Evolutionary conservation across 2,888 invertebrate genomes (phyloP).

Genomic region (Epinotia brunnichana): DNA sequence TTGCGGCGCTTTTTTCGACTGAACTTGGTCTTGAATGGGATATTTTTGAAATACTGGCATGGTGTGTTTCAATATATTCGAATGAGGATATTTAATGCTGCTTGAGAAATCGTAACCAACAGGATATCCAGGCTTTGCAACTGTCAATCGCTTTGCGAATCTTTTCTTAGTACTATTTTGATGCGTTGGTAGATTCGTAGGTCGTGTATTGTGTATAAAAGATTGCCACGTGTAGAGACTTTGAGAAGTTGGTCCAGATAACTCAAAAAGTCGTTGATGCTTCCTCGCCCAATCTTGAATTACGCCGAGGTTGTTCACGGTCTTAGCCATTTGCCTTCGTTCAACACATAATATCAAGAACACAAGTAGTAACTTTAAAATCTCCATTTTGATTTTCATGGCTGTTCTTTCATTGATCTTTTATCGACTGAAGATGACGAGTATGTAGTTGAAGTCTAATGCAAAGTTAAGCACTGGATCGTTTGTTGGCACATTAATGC

Average conservation of each 20-base stretch:
- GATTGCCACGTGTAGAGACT: not conserved
- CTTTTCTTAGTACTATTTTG: not conserved
- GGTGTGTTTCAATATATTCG: not conserved
- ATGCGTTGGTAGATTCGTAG: not conserved
- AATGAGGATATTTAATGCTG: not conserved
- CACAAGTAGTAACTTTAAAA: not conserved
- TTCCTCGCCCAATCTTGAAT: slow-evolving; percentile 4
- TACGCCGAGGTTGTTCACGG: not conserved
- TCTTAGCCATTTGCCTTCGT: not conserved
- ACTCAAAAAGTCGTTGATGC: too few species aligned
- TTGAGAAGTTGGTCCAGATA: not conserved
- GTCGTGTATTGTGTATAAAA: not conserved
- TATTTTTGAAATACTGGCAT: not conserved
- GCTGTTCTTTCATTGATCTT: not conserved
- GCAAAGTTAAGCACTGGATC: not conserved
- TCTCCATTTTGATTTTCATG: not conserved
- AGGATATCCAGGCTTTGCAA: not conserved
- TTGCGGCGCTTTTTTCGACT: not conserved
- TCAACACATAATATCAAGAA: not conserved
- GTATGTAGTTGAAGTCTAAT: not conserved
- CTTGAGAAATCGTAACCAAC: not conserved
- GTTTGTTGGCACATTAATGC: slow-evolving; percentile 1
- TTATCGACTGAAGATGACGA: not conserved
- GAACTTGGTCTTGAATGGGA: not conserved
- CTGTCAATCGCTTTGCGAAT: not conserved